phyloP scores from a whole-genome alignment of 2,797 vertebrate genomes.

The Gallirallus australis region DNA sequence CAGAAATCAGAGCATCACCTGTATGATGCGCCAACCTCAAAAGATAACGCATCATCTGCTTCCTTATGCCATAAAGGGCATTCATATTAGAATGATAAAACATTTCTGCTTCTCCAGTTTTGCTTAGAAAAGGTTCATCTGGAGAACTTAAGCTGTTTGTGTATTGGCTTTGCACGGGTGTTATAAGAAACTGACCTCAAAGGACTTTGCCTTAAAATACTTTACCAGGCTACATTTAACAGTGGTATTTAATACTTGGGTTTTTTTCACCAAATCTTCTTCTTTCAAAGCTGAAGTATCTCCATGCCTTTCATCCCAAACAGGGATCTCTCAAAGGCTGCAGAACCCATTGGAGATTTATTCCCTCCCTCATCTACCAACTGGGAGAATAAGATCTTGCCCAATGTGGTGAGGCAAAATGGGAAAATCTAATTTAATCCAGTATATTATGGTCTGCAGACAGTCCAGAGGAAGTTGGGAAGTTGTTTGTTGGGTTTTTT shows the following conservation, averaged over 20 bases:
- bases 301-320: background rate
- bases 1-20: background rate
- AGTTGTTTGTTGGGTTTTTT: background rate
- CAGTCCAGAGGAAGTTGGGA: background rate
- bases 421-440: background rate
- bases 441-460: background rate
- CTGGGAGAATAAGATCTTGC: background rate
- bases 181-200: background rate
- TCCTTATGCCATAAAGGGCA: background rate
- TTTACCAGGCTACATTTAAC: background rate
- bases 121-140: background rate
- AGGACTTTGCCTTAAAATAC: background rate
- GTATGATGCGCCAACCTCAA: background rate
- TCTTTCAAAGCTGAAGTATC: background rate
- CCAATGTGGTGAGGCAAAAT: background rate
- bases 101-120: background rate
- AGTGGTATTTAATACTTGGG: background rate
- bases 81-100: background rate
- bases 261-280: background rate
- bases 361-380: background rate
- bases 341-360: background rate
- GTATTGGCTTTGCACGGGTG: background rate
- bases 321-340: background rate
- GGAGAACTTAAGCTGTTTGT: background rate
- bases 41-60: background rate